phyloP scores from a whole-genome alignment of 2,797 vertebrate genomes.

The Syndactyla subalaris region DNA sequence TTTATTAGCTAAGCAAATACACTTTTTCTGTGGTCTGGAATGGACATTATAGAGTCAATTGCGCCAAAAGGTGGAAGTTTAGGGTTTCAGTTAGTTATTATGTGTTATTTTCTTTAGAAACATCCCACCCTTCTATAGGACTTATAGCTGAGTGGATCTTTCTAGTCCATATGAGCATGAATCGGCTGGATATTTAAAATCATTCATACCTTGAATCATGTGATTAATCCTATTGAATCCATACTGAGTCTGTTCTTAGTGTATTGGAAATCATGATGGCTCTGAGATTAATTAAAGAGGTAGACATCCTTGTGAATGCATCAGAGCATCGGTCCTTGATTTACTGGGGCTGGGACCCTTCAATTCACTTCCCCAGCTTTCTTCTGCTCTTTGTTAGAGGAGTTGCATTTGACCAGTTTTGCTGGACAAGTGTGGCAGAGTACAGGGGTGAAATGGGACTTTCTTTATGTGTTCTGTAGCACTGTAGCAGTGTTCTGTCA shows the following conservation, averaged over 20 bases:
- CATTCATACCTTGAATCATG: neutral
- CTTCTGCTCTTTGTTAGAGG: neutral
- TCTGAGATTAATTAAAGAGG: neutral
- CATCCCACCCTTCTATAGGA: neutral
- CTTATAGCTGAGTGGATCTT: neutral
- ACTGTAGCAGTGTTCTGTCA: neutral
- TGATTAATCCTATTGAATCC: neutral
- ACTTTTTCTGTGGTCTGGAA: conserved; percentile 21
- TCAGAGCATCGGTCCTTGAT: neutral
- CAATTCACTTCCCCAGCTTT: neutral
- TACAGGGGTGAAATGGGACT: neutral
- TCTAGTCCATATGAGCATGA: neutral
- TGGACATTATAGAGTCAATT: conserved; percentile 23
- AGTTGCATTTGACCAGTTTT: neutral
- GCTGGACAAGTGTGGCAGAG: neutral
- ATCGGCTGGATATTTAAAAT: neutral
- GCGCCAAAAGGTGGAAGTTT: conserved; percentile 9
- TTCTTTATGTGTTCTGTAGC: neutral
- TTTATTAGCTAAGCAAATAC: conserved; percentile 29
- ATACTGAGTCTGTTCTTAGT: neutral
- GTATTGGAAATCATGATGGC: neutral
- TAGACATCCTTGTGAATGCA: neutral
- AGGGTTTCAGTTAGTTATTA: neutral
- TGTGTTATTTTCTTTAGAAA: neutral
- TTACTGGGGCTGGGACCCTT: neutral